Evolutionary conservation across 2,113 vertebrate species (phyloP).

Genomic region (Macaca mulatta): DNA sequence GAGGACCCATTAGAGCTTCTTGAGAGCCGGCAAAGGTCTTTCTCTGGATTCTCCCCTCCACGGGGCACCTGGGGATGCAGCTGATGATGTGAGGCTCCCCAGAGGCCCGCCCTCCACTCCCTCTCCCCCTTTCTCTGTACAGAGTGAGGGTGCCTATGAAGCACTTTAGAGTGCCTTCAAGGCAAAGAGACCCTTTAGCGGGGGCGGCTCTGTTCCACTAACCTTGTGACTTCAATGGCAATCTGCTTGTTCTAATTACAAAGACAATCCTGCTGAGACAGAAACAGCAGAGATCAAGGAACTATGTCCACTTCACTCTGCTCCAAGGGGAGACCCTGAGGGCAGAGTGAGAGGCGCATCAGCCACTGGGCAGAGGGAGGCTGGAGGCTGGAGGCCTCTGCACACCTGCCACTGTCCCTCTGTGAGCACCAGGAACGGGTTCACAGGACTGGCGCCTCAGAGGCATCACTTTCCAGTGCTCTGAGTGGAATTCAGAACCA

Average conservation of each 20-base stretch:
- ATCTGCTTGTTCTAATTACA: neutral
- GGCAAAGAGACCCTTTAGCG: neutral
- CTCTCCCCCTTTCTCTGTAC: neutral
- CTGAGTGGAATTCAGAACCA: conserved; percentile 48
- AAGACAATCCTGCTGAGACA: neutral
- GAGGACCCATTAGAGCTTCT: neutral
- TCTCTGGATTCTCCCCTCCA: neutral
- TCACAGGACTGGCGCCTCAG: neutral
- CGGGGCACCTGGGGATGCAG: neutral
- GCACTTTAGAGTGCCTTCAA: neutral
- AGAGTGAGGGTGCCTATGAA: neutral
- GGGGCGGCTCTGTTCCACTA: neutral
- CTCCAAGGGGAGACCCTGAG: neutral
- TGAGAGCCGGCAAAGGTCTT: neutral
- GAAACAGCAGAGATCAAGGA: neutral
- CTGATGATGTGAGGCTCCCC: neutral
- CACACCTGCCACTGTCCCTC: neutral
- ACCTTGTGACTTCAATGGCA: neutral
- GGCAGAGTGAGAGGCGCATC: neutral
- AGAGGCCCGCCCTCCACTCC: neutral
- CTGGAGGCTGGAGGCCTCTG: neutral
- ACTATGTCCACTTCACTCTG: neutral
- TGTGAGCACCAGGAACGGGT: neutral
- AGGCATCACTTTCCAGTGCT: conserved; percentile 54
- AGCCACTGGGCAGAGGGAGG: neutral